A percentile compares a stretch with the other conserved stretches of the same genome.
These are phyloP conservation scores for Dicrurus megarhynchus DNA, from an alignment of 2,113 vertebrate species.

Conservation along the genomic window DNA sequence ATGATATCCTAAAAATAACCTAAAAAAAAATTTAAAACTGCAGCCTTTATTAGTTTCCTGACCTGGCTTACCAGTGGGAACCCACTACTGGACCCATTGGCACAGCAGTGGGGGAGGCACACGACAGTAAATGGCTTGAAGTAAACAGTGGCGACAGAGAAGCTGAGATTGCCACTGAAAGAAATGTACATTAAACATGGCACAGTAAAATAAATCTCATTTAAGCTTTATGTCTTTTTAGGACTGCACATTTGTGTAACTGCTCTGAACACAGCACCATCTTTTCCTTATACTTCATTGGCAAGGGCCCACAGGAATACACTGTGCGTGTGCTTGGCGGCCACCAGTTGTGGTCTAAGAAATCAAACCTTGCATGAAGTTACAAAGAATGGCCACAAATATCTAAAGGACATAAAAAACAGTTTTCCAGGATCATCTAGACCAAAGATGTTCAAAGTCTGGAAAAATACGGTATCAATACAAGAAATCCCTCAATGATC, in stretches of 20 bases:
- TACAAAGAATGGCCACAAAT: not conserved
- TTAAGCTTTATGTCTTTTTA: not conserved
- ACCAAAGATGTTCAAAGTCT: not conserved
- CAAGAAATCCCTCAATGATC: not conserved
- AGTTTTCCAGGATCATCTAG: not conserved
- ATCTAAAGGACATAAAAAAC: not conserved
- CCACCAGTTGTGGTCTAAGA: not conserved
- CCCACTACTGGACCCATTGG: not conserved
- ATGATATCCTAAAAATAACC: not conserved
- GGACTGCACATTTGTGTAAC: not conserved
- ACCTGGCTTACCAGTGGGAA: not conserved
- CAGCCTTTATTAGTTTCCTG: not conserved
- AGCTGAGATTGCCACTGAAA: not conserved
- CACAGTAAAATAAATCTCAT: not conserved
- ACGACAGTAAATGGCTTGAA: not conserved
- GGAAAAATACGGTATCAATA: not conserved
- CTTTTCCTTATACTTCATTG: not conserved
- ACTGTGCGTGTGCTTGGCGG: rapidly evolving
- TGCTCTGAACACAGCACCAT: not conserved
- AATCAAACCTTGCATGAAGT: not conserved
- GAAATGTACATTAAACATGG: not conserved
- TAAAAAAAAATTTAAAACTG: not conserved
- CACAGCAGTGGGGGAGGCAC: not conserved
- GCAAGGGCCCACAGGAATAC: not conserved
- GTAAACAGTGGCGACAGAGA: not conserved